Evolutionary conservation across 2,113 vertebrate species (phyloP), one percentile per base, ranked within the genome.

Genomic region (Nothocercus julius): DNA sequence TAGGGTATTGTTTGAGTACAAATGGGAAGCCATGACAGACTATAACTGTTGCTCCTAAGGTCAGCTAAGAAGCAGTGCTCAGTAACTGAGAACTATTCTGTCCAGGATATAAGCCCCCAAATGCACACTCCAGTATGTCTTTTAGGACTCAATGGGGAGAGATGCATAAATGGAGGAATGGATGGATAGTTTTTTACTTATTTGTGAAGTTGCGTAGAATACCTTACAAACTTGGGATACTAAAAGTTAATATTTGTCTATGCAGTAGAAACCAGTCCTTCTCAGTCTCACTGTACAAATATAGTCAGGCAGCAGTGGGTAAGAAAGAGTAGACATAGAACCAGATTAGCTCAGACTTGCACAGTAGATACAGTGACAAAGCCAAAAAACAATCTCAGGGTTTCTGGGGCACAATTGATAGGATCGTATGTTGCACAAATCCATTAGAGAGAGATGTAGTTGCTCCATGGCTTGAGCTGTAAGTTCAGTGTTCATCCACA

Each of bases 381-480:
- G 76, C 85, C 92, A 93, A 86, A 93, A 93, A 87, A 75, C 87
- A 95, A 92, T 82, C 58, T 61, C 44, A 54, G 83, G 77, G 19
- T 90, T 93, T 95, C 90, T 95, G 82, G 56, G 77, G 85, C 80
- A 90, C 76, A 75, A 87, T 73, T 90, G 95, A 90, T 7, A 17
- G 73, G 87, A 92, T 96, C 93, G 89, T 53, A 18, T 54, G 47
- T 80, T 88, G 73, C 85, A 88, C 77, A 92, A 91, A 93, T 89
- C 95, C 93, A 87, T 94, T 94, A 87, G 51, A 86, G 94, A 79
- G 85, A 95, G 85, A 94, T 93, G 80, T 93, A 81, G 90, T 72
- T 90, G 82, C 91, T 92, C 95, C 86, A 85, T 96, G 73, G 91
- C 97, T 92, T 95, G 63, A 94, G 89, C 90, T 97, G 95, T 95